Base-by-base conservation (phyloP, 2,113 vertebrate species). In the human (Homo sapiens) region DNA sequence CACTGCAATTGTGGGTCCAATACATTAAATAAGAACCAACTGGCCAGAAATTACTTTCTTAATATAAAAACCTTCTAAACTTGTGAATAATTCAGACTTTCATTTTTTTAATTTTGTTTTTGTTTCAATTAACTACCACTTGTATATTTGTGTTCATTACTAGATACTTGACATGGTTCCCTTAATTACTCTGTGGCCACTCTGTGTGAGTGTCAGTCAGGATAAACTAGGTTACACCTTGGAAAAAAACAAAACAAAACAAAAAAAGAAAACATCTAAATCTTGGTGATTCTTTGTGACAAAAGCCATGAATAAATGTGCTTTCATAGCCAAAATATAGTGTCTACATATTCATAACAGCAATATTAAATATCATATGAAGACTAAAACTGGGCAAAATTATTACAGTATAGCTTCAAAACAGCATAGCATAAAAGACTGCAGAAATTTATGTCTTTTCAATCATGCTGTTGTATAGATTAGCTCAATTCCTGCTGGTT, bases 31-130 rank as follows among this genome's bases (percentile, higher is more conserved):
- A 80, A 80, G 13, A 76, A 13, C 17, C 32, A 48, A 72, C 22
- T 23, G 16, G 25, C 10, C n/a, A 88, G 17, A 72, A 84, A 89
- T 27, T 79, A 22, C 1, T 86, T 70, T 38, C 38, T 38, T 3
- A 64, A 80, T 64, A 78, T 23, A n/a, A 30, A 57, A 57, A 87
- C 16, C 10, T 64, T 82, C 66, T 83, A 93, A 55, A 12, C 8
- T 83, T 73, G 12, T n/a, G n/a, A 13, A 38, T 89, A 50, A 68
- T 72, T 87, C 48, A 89, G 12, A 40, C 12, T 75, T 86, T 93
- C 73, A 43, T 23, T 52, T 83, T 64, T 64, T 89, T 48, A 10
- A 48, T 70, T 85, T 32, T 27, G 3, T 55, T 94, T 78, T 73
- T 45, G 22, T 90, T 68, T 68, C 52, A 52, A 55, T n/a, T 92